These are phyloP conservation scores for Griposia aprilina DNA, from an alignment of 2,888 invertebrate species.

Conservation along the genomic window DNA sequence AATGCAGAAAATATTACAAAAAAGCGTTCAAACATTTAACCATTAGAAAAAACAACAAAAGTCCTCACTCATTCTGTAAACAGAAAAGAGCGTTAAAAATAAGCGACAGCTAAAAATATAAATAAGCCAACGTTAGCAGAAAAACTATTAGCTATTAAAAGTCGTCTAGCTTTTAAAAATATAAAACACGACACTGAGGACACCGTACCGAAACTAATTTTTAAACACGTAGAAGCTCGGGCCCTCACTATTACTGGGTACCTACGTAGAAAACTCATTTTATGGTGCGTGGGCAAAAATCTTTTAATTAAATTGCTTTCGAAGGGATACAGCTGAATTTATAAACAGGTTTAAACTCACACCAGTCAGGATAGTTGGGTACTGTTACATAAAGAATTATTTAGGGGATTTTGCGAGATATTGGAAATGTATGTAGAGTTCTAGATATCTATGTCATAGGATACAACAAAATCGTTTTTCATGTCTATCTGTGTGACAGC, in stretches of 20 bases:
- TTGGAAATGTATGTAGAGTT: neutral
- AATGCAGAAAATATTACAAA: neutral
- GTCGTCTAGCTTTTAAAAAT: constrained; percentile 58
- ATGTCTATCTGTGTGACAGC: neutral
- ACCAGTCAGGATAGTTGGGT: constrained; percentile 5
- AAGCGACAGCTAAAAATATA: constrained; percentile 23
- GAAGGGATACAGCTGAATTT: constrained; percentile 48
- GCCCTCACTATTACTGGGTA: constrained; percentile 63
- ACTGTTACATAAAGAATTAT: constrained; percentile 4
- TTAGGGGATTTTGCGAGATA: neutral
- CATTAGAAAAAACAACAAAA: constrained; percentile 3
- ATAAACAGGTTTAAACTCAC: constrained; percentile 43
- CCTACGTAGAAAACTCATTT: constrained; percentile 78
- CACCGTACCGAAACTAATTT: constrained; percentile 78
- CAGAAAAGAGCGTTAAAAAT: constrained; percentile 18
- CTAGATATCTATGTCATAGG: neutral
- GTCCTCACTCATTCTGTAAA: constrained; percentile 5
- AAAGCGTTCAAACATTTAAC: neutral
- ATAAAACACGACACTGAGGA: constrained; percentile 70
- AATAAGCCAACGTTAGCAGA: constrained; percentile 33
- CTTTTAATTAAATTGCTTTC: constrained; percentile 75
- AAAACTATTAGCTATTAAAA: constrained; percentile 57
- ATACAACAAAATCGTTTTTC: neutral
- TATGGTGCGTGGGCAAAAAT: constrained; percentile 78
- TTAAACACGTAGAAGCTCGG: constrained; percentile 63